Conservation (phyloP, 2,113 vertebrate genomes). For the Anoura caudifer region DNA sequence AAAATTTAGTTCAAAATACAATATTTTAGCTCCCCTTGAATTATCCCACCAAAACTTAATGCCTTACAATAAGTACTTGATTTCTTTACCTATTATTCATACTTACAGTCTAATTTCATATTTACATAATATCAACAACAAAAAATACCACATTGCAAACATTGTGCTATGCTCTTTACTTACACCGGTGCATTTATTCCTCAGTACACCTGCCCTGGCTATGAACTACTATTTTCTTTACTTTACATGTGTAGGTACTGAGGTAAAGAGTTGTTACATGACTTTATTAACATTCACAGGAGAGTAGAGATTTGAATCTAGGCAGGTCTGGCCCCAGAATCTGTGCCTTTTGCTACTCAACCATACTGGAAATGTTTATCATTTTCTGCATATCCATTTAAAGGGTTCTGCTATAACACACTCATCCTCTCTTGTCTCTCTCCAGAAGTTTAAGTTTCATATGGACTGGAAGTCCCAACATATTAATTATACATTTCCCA, state of each 20-base stretch:
- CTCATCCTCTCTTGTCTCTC: constrained; percentile 38
- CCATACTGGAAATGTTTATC: constrained; percentile 51
- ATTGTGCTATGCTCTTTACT: neutral
- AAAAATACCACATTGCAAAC: neutral
- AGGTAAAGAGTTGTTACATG: neutral
- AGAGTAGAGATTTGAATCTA: neutral
- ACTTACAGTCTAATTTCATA: neutral
- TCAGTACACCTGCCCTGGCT: neutral
- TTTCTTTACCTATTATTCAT: neutral
- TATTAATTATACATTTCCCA: constrained; percentile 41
- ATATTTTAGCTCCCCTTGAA: neutral
- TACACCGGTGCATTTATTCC: neutral
- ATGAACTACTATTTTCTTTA: neutral
- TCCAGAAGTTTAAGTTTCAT: constrained; percentile 47
- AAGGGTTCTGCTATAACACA: constrained; percentile 51
- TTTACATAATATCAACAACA: neutral
- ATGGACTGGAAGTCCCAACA: constrained; percentile 46
- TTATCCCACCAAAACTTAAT: neutral
- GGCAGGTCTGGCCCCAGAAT: neutral
- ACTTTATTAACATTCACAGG: neutral
- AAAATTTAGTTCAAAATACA: neutral
- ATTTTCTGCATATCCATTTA: constrained; percentile 60
- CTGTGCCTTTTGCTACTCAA: neutral
- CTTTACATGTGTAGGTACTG: neutral
- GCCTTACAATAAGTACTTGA: neutral